These are phyloP conservation scores for Zaprionus davidi DNA, from an alignment of 1,140 invertebrate species.

Conservation along the genomic window DNA sequence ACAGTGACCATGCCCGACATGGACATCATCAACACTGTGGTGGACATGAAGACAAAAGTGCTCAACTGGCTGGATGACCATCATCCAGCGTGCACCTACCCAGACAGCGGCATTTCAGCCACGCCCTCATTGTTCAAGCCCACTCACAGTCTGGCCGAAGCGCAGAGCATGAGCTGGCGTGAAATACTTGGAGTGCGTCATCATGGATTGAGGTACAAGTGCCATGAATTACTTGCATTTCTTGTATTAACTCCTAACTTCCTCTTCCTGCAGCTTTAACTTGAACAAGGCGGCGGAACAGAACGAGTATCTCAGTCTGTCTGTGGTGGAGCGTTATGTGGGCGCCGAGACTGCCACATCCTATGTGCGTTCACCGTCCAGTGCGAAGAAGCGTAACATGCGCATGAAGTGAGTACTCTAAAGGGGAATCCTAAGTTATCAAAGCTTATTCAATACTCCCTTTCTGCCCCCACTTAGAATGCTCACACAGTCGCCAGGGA, in stretches of 20 bases:
- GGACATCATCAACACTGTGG: slow-evolving; percentile 83
- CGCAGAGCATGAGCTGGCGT: slow-evolving; percentile 84
- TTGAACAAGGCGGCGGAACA: slow-evolving; percentile 86
- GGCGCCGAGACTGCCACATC: slow-evolving; percentile 87
- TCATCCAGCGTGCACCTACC: slow-evolving; percentile 10
- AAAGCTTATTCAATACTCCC: background rate
- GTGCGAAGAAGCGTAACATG: slow-evolving; percentile 85
- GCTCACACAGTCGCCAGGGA: slow-evolving; percentile 87
- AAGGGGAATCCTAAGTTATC: background rate
- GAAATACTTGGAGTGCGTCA: slow-evolving; percentile 85
- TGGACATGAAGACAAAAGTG: slow-evolving; percentile 85
- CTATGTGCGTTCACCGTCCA: slow-evolving; percentile 85
- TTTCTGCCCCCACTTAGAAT: slow-evolving; percentile 63
- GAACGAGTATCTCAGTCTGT: slow-evolving; percentile 86
- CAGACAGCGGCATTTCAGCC: slow-evolving; percentile 50
- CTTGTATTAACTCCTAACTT: slow-evolving; percentile 3
- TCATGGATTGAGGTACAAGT: slow-evolving; percentile 86
- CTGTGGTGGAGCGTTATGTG: slow-evolving; percentile 87
- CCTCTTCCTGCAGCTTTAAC: slow-evolving; percentile 86
- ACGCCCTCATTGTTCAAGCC: slow-evolving; percentile 63
- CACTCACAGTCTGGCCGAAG: slow-evolving; percentile 75
- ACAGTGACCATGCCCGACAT: slow-evolving; percentile 86
- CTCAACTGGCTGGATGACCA: slow-evolving; percentile 55
- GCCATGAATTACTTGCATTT: fast-evolving
- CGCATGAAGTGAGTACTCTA: slow-evolving; percentile 75